A percentile compares a stretch with the other conserved stretches of the same genome.
Conservation (phyloP, 2,113 vertebrate genomes). For the Cololabis saira region DNA sequence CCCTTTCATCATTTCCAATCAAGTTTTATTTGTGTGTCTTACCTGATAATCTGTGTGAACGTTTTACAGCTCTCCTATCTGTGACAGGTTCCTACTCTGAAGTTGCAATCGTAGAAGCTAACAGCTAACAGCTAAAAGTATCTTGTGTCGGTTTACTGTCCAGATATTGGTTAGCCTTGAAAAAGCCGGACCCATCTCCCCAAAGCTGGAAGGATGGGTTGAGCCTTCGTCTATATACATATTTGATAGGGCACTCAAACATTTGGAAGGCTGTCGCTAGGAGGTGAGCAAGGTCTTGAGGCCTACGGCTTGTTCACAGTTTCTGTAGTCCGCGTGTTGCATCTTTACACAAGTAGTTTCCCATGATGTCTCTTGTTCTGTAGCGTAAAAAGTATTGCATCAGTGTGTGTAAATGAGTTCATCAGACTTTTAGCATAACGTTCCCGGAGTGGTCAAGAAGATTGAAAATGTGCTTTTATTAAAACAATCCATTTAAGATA, state of each 20-base stretch:
- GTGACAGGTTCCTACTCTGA: slow-evolving; percentile 7
- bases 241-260: slow-evolving; percentile 6
- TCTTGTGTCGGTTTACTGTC: slow-evolving; percentile 42
- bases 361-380: neutral
- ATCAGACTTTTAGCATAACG: neutral
- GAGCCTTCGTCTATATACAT: neutral
- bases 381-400: neutral
- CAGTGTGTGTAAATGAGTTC: neutral
- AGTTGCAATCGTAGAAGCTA: slow-evolving; percentile 10
- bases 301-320: too few relatives aligned
- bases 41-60: neutral
- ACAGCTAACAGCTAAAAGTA: slow-evolving; percentile 44
- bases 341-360: too few relatives aligned
- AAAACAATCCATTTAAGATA: neutral
- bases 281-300: neutral
- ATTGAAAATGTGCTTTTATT: neutral
- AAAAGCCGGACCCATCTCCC: neutral
- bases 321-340: too few relatives aligned
- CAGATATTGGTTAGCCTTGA: slow-evolving; percentile 12
- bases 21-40: too few relatives aligned
- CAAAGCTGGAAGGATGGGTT: neutral
- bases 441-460: neutral
- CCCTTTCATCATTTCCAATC: too few relatives aligned
- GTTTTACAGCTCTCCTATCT: slow-evolving; percentile 12
- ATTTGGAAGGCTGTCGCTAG: neutral